A percentile compares a stretch with the other conserved stretches of the same genome.
Conservation (phyloP, 2,113 vertebrate species). For the Leucopternis melanops region DNA sequence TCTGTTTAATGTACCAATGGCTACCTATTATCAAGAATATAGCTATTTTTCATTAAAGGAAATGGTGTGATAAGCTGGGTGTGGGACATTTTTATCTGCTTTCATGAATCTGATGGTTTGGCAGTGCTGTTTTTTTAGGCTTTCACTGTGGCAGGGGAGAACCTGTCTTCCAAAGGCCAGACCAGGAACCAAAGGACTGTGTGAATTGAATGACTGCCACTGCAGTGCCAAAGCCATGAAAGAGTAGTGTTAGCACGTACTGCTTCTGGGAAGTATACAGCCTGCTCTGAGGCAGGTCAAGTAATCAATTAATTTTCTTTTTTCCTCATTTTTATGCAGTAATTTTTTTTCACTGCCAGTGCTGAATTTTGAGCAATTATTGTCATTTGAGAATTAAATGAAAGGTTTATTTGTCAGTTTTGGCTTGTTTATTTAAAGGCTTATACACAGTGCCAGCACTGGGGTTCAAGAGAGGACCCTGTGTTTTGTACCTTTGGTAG, state of each 20-base stretch:
- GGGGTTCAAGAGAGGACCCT: background rate
- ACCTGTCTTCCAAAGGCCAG: background rate
- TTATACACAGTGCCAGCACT: background rate
- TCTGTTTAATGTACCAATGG: background rate
- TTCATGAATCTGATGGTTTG: background rate
- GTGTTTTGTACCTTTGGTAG: background rate
- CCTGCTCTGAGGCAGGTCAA: background rate
- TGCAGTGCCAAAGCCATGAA: background rate
- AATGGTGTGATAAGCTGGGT: background rate
- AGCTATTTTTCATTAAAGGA: background rate
- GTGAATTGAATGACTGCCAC: background rate
- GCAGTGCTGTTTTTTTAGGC: background rate
- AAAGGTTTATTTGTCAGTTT: background rate
- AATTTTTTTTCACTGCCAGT: background rate
- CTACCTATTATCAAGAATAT: background rate
- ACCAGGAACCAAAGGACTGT: background rate
- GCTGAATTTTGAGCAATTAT: background rate
- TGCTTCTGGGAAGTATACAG: background rate
- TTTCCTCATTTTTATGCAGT: background rate
- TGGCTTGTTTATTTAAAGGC: background rate
- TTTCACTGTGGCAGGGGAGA: background rate
- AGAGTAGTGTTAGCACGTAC: background rate
- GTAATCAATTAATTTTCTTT: background rate
- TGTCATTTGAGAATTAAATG: background rate
- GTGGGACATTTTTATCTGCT: background rate